Evolutionary conservation across 1,140 invertebrate species (phyloP).

Genomic region (Cotesia glomerata): DNA sequence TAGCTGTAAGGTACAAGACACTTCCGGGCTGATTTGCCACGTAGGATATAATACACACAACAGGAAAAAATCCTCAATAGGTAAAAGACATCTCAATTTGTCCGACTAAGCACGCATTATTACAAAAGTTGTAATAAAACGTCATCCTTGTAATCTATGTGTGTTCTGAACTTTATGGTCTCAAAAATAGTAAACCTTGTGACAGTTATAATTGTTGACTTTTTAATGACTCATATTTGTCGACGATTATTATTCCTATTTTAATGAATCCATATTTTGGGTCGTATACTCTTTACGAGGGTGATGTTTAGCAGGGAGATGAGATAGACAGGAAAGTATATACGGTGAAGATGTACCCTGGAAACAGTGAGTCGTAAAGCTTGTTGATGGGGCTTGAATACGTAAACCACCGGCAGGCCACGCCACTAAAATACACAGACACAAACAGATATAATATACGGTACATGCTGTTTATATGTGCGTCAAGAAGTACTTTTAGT

Average conservation of each 20-base stretch:
- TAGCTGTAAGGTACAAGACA: background rate
- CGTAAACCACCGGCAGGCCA: background rate
- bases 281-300: background rate
- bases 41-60: too few species aligned
- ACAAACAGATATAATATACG: background rate
- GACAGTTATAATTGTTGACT: background rate
- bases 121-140: too few species aligned
- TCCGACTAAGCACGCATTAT: too few species aligned
- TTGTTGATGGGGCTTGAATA: constrained; percentile 25
- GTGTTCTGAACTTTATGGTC: too few species aligned
- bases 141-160: too few species aligned
- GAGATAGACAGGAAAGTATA: constrained; percentile 9
- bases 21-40: background rate
- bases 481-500: background rate
- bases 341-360: constrained; percentile 7
- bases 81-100: background rate
- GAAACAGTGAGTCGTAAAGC: constrained; percentile 19
- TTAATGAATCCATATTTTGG: constrained; percentile 18
- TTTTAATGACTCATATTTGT: background rate
- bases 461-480: too few species aligned
- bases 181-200: too few species aligned
- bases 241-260: background rate
- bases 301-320: too few species aligned
- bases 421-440: background rate
- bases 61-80: too few species aligned